A percentile compares a stretch with the other conserved stretches of the same genome.
Evolutionary conservation across 2,888 invertebrate species (phyloP).

Genomic region (Oscheius sp.): DNA sequence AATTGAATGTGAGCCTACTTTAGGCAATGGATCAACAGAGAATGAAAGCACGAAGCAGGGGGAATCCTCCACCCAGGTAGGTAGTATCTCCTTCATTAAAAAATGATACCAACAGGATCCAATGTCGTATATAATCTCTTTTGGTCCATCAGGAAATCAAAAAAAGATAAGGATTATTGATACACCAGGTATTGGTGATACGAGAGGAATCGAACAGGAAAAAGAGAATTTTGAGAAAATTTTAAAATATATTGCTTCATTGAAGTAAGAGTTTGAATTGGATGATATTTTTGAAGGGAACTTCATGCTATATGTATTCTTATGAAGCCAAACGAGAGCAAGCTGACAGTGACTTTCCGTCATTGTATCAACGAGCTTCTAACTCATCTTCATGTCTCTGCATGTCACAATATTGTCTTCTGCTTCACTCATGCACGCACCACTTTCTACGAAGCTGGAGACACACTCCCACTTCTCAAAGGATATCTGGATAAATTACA

Average conservation of each 20-base stretch:
- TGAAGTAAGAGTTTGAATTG: background rate
- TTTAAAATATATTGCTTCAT: conserved; percentile 19
- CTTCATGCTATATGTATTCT: conserved; percentile 49
- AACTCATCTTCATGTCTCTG: conserved; percentile 48
- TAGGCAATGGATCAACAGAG: background rate
- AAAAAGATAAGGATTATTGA: conserved; percentile 50
- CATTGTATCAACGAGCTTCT: conserved; percentile 58
- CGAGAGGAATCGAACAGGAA: conserved; percentile 49
- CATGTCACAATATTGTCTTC: conserved; percentile 56
- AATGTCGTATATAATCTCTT: conserved; percentile 10
- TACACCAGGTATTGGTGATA: conserved; percentile 61
- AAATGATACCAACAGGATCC: background rate
- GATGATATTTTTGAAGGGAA: conserved; percentile 17
- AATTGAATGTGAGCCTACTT: conserved; percentile 22
- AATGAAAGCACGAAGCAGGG: conserved; percentile 6
- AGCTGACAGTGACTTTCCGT: conserved; percentile 40
- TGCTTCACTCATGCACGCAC: conserved; percentile 53
- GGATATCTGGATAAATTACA: conserved; percentile 20
- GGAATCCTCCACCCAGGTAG: conserved; percentile 13
- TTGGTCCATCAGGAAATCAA: background rate
- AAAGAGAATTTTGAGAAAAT: conserved; percentile 46
- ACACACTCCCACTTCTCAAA: conserved; percentile 16
- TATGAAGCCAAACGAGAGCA: conserved; percentile 45
- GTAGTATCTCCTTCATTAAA: too few relatives aligned
- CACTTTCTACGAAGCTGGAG: conserved; percentile 33